Base-by-base conservation (phyloP, 1,140 invertebrate genomes). In the Dolichoris vasculosae region DNA sequence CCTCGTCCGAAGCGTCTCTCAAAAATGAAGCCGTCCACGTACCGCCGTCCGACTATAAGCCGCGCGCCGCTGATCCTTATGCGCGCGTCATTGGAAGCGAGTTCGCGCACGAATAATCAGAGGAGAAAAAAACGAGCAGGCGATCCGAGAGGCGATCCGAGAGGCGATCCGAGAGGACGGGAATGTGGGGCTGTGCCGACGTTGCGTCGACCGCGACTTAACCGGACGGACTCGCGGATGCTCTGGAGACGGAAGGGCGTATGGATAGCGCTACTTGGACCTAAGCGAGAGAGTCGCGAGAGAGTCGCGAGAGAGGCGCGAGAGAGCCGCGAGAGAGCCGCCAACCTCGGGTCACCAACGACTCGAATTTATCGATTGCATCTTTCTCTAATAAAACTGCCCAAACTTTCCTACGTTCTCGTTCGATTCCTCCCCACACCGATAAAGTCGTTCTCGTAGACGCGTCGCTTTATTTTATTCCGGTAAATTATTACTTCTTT, bases 11-110 rank as follows among this genome's bases (percentile, higher is more conserved):
- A 63, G 48, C 38, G 48, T 40, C 59, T 80, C 77, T 80, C 67
- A 85, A 85, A 80, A 85, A 85, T 85, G 83, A 85, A 43, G 77
- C 38, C 26, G 67, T 63, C 35, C 77, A 38, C 76, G 64, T 77
- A 64, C 35, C 59, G 77, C 23, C 46, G 77, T 55, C n/a, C 67
- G 51, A 63, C 83, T 85, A 80, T 85, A 85, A 80, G 77, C 35
- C 48, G 69, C 43, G 82, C 59, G n/a, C 9, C 55, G 23, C 55
- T 26, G 82, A 77, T 77, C 75, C 73, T 78, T 30, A 46, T 23
- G 63, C 67, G 77, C 83, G 83, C 83, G 83, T 85, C 83, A 80
- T 80, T 51, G 43, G 64, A 75, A 35, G 32, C 63, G 51, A 82
- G 82, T 20, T 30, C 38, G 71, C n/a, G 81, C 32, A 40, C 69